Evolutionary conservation across 2,888 invertebrate genomes (phyloP).

Genomic region (Pammene aurita): DNA sequence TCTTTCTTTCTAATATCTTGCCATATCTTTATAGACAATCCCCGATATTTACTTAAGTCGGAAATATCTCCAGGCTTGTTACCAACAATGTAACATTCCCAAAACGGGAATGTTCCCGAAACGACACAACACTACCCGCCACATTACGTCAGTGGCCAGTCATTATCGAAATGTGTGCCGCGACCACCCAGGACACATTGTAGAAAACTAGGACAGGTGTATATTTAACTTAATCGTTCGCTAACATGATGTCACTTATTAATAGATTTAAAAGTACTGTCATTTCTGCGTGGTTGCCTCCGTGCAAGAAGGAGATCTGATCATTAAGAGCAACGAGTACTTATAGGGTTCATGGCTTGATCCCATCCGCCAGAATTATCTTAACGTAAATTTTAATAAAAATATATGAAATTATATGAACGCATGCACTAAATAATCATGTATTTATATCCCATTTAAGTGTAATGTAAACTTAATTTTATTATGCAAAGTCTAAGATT

Average conservation of each 20-base stretch:
- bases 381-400: no score
- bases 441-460: no score
- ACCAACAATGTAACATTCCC: not conserved
- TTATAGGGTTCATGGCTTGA: not conserved
- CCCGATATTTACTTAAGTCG: no score
- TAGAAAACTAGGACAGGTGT: constrained; percentile 43
- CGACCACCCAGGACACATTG: constrained; percentile 77
- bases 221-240: constrained; percentile 32
- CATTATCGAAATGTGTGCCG: constrained; percentile 72
- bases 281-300: not conserved
- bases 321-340: not conserved
- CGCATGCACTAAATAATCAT: no score
- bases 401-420: no score
- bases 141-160: constrained; percentile 67
- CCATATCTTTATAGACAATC: no score
- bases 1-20: no score
- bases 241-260: constrained; percentile 23
- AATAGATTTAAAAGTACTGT: not conserved
- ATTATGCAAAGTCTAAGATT: no score
- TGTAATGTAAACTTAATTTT: no score
- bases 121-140: constrained; percentile 49
- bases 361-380: not conserved
- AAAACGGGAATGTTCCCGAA: not conserved
- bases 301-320: not conserved
- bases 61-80: not conserved